Percentiles rank a stretch among this genome's conserved stretches.
These are phyloP conservation scores for Protophormia terraenovae DNA, from an alignment of 2,888 invertebrate genomes.

Conservation along the genomic window DNA sequence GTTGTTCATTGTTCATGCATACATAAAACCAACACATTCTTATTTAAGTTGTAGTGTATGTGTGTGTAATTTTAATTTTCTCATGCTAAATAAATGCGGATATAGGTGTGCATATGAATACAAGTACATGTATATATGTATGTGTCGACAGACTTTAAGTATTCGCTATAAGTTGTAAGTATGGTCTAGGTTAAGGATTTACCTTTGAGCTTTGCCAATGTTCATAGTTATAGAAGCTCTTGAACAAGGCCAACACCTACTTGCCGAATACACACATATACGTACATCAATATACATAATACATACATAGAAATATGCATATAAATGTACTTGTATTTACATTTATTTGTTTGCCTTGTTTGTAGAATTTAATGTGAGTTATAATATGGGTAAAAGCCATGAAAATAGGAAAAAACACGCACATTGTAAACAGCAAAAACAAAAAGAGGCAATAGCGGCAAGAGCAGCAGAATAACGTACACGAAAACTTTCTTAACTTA, in stretches of 20 bases:
- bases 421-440: constrained; percentile 13
- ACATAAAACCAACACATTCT: constrained; percentile 17
- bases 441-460: not conserved
- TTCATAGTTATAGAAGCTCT: constrained; percentile 15
- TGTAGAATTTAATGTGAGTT: constrained; percentile 18
- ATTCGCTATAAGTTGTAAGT: not conserved
- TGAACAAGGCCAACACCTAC: constrained; percentile 54
- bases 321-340: not conserved
- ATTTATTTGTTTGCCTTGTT: not conserved
- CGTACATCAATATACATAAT: not conserved
- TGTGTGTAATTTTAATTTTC: constrained; percentile 4
- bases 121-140: constrained; percentile 1
- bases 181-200: constrained; percentile 64
- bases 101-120: not conserved
- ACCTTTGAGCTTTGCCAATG: constrained; percentile 44
- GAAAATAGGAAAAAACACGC: constrained; percentile 52
- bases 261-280: not conserved
- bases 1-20: not conserved
- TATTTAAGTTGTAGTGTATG: no score
- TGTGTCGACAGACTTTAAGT: not conserved
- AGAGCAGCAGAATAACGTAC: not conserved
- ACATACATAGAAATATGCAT: not conserved
- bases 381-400: constrained; percentile 37
- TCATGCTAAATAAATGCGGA: not conserved
- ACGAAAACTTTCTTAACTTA: constrained; percentile 59